These are phyloP conservation scores for Blennius ocellaris DNA, from an alignment of 2,113 vertebrate species.

Conservation along the genomic window DNA sequence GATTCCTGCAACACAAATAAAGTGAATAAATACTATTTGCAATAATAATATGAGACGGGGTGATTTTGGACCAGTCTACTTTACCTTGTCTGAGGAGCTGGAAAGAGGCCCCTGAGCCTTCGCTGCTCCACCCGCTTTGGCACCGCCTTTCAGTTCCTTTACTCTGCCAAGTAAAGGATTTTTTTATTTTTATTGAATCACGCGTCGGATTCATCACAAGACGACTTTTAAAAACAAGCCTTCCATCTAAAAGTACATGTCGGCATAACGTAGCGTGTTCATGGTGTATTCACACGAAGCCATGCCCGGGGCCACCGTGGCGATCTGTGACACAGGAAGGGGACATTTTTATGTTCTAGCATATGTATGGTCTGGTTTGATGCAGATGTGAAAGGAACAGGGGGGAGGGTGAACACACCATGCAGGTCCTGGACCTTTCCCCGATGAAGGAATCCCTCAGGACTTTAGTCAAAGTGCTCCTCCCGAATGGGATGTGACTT, in stretches of 20 bases:
- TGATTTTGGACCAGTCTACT: neutral
- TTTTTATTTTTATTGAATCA: too few species aligned
- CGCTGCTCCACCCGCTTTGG: constrained; percentile 36
- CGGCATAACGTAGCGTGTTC: constrained; percentile 96
- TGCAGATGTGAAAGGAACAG: neutral
- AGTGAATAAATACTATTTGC: neutral
- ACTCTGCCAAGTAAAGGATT: constrained; percentile 71
- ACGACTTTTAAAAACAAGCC: neutral
- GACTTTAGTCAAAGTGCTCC: constrained; percentile 97
- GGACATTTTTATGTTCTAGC: neutral
- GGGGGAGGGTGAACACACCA: constrained; percentile 86
- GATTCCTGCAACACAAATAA: constrained; percentile 67
- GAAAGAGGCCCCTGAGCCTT: constrained; percentile 47
- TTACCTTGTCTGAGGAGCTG: constrained; percentile 77
- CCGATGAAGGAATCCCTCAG: constrained; percentile 97
- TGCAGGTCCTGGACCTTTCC: constrained; percentile 94
- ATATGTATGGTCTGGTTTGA: too few species aligned
- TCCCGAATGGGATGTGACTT: constrained; percentile 94
- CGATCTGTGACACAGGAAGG: constrained; percentile 85
- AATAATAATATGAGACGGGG: neutral
- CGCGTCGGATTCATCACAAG: neutral
- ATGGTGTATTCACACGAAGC: constrained; percentile 95
- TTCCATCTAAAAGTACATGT: constrained; percentile 86
- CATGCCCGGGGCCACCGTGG: constrained; percentile 97
- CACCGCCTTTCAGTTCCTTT: constrained; percentile 78